phyloP scores from a whole-genome alignment of 2,113 vertebrate genomes.

The Hippolais icterina region DNA sequence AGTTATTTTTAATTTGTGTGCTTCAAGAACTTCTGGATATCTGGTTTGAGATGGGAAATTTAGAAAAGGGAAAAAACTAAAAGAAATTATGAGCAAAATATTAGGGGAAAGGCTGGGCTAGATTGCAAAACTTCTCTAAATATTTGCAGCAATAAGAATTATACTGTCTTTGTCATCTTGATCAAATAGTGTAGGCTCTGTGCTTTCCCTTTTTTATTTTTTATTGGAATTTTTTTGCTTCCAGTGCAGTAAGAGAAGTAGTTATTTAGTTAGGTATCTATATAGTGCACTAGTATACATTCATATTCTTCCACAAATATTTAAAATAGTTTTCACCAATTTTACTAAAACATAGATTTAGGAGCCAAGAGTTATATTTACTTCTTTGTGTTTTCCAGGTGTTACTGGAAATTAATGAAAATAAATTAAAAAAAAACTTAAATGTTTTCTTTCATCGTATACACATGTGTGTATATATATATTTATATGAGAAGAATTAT shows the following conservation, averaged over 20 bases:
- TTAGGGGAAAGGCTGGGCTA: not conserved
- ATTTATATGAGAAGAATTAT: constrained; percentile 76
- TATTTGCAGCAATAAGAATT: not conserved
- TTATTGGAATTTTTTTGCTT: not conserved
- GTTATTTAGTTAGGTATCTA: not conserved
- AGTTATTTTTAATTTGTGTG: not conserved
- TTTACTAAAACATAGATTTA: not conserved
- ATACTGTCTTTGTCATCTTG: not conserved
- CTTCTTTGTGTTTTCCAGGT: not conserved
- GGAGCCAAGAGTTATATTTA: not conserved
- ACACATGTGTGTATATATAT: not conserved
- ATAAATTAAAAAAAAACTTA: not conserved
- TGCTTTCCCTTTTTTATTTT: not conserved
- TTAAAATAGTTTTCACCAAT: not conserved
- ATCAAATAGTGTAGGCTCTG: not conserved
- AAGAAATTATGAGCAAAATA: not conserved
- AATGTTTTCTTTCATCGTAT: constrained; percentile 30
- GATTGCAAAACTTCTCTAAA: not conserved
- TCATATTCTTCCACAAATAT: not conserved
- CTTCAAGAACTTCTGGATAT: not conserved
- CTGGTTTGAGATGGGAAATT: not conserved
- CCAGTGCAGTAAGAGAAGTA: not conserved
- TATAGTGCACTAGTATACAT: not conserved
- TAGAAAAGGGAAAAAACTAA: not conserved
- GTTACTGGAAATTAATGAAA: not conserved